phyloP scores from a whole-genome alignment of 2,113 vertebrate genomes.

The Otus sunia region DNA sequence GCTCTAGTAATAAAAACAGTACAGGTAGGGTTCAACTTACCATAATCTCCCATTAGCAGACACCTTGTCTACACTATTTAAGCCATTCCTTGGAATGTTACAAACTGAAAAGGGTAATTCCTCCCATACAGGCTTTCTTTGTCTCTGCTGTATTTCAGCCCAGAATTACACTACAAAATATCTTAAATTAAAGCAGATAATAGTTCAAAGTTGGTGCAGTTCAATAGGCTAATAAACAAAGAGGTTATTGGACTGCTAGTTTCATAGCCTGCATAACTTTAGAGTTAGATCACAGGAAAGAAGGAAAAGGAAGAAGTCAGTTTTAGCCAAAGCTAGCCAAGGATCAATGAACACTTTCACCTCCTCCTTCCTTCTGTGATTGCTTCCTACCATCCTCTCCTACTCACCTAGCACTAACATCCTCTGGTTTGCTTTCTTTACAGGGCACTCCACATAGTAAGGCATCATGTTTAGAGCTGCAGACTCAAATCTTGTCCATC shows the following conservation, averaged over 20 bases:
- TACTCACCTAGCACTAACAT: neutral
- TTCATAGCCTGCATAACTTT: slow-evolving; percentile 4
- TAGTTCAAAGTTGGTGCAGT: slow-evolving; percentile 8
- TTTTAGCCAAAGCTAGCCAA: neutral
- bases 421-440: neutral
- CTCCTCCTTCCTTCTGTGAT: neutral
- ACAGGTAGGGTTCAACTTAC: neutral
- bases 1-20: neutral
- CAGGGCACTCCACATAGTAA: neutral
- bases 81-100: neutral
- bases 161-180: neutral
- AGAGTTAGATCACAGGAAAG: neutral
- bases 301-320: neutral
- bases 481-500: neutral
- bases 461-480: neutral
- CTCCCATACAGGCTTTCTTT: neutral
- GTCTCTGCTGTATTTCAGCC: neutral
- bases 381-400: neutral
- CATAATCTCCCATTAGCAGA: neutral
- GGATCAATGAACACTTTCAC: neutral
- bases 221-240: neutral
- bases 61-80: neutral
- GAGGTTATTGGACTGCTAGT: neutral
- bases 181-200: neutral
- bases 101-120: neutral